Evolutionary conservation across 2,888 invertebrate species (phyloP).

Genomic region (Nemotelus pantherinus): DNA sequence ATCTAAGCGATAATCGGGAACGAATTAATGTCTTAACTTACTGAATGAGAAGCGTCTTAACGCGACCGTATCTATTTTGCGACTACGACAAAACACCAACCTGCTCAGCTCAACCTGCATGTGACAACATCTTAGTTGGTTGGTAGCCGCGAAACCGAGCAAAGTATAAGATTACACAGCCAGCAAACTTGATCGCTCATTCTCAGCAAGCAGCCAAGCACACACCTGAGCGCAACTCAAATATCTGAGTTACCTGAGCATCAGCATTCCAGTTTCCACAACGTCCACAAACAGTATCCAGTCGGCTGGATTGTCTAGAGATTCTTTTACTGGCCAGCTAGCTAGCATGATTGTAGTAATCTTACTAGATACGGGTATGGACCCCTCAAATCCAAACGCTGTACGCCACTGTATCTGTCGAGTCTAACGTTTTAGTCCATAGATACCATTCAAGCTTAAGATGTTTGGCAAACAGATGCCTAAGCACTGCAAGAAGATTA

Average conservation of each 20-base stretch:
- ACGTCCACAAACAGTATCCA: slow-evolving; percentile 8
- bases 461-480: slow-evolving; percentile 2
- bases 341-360: no score
- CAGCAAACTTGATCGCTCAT: background rate
- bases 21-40: slow-evolving; percentile 11
- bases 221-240: slow-evolving; percentile 15
- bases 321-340: no score
- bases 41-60: slow-evolving; percentile 44
- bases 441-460: slow-evolving; percentile 4
- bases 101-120: slow-evolving; percentile 51
- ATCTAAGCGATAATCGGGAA: background rate
- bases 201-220: background rate
- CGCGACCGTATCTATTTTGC: slow-evolving; percentile 55
- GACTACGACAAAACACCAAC: slow-evolving; percentile 51
- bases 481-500: slow-evolving; percentile 1
- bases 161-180: slow-evolving; percentile 26
- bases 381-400: background rate
- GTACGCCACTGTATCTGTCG: background rate
- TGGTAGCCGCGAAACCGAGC: slow-evolving; percentile 11
- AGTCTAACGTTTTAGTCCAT: background rate
- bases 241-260: background rate
- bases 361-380: no score
- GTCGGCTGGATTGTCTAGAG: background rate
- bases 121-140: slow-evolving; percentile 25
- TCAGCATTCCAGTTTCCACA: slow-evolving; percentile 20